Evolutionary conservation across 2,113 vertebrate genomes (phyloP), one percentile per base, ranked within the genome.

Genomic region (Callopanchax toddi): DNA sequence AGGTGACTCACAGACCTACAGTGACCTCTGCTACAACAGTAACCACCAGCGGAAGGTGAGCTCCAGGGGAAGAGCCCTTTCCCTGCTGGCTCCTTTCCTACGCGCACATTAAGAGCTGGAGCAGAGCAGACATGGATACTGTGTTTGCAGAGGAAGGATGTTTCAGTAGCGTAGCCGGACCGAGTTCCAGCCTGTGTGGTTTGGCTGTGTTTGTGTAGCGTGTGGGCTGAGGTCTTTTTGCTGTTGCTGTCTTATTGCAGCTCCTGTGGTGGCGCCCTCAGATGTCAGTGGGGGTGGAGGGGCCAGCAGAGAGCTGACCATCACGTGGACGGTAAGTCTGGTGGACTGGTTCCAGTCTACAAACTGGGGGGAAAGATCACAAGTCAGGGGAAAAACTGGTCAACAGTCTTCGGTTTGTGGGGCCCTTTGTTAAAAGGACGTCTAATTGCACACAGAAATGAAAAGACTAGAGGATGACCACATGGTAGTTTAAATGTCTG

Each of bases 261-360:
- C 89, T 89, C 97, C 97, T 83, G 93, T 94, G 73, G 96, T 99
- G 90, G 96, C 96, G 80, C 97, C 97, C 67, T 97, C 96, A 50
- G 94, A 97, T 76, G 92, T 99, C 2, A 90, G 94, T 49, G 97
- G 97, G 64, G 96, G 97, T 0, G 96, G 96, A 18, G 96, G 96
- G 76, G 93, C 89, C 49, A 96, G 94, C 83, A 90, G 94, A 75
- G 97, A 99, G 63, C 89, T 99, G 89, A 97, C 93, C 60, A 96
- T 99, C 87, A 98, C 95, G 0, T 99, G 97, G 97, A 95, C 93
- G 88, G 97, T 98, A 91, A 36, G 93, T 93, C 60, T 64, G 71
- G n/a, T n/a, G n/a, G n/a, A n/a, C 44, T 76, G 16, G 76, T 79
- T 71, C 56, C 74, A 60, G 48, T 42, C 60, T 3, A 18, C 22